Evolutionary conservation across 2,888 invertebrate species (phyloP), one percentile per base, ranked within the genome.

Genomic region (Tholera decimalis): DNA sequence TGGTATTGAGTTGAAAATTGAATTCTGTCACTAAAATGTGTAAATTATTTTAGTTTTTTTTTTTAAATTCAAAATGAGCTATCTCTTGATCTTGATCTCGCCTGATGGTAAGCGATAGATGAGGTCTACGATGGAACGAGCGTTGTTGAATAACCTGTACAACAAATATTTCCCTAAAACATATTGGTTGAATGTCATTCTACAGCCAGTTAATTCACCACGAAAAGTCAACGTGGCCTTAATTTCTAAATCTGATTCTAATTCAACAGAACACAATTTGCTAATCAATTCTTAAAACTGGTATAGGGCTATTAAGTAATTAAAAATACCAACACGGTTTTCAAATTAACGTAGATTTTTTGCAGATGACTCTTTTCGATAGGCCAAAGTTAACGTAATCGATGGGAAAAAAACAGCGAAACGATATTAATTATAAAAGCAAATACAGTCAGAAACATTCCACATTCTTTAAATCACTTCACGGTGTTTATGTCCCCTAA

Each of bases 371-470:
- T 69, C 44, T 73, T 56, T 73, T 47, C 57, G 58, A 49, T 58
- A 44, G 67, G 67, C 28, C n/a, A 0, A 28, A n/a, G 15, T 68
- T 55, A 53, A 59, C 74, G 59, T 50, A 49, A 15, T 41, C 41
- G 54, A 56, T 73, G 62, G 35, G 53, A 57, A 53, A 62, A 58
- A 73, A 66, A 50, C 53, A 9, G 75, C 75, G 69, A 47, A 70
- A 58, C 71, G 41, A 57, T 54, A 76, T 41, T 50, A 39, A 76
- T 64, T 54, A 58, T 58, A 58, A 51, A 75, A 75, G 33, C 70
- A 75, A 61, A 75, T 30, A 58, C 24, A 43, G 50, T 61, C 61
- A 26, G 43, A 68, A 53, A 43, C 30, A 70, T 58, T 44, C 37
- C 30, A 76, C 64, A 73, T 76, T 73, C 73, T 46, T 46, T 1